phyloP scores from a whole-genome alignment of 2,797 vertebrate genomes.

The Periparus ater region DNA sequence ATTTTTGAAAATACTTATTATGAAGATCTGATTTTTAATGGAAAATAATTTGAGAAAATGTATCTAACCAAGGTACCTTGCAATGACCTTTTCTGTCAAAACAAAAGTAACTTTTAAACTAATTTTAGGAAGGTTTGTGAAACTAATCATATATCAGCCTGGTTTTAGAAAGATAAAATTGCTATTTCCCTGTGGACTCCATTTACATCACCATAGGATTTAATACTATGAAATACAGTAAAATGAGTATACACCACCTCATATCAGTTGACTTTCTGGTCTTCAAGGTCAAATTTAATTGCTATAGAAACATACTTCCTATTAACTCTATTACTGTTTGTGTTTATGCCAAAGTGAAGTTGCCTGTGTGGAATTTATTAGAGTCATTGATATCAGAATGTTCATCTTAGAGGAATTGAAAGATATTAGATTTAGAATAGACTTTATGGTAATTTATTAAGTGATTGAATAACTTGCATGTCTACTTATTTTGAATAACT shows the following conservation, averaged over 20 bases:
- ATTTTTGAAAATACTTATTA: background rate
- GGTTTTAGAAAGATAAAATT: background rate
- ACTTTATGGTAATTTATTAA: constrained; percentile 44
- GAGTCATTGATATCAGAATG: constrained; percentile 18
- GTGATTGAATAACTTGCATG: constrained; percentile 26
- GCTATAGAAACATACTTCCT: background rate
- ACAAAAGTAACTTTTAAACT: background rate
- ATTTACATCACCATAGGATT: background rate
- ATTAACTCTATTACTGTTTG: constrained; percentile 1
- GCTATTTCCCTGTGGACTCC: background rate
- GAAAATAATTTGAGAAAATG: background rate
- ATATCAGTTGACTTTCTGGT: background rate
- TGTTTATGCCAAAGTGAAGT: background rate
- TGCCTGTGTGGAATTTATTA: constrained; percentile 7
- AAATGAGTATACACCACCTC: background rate
- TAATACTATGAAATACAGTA: background rate
- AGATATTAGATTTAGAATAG: constrained; percentile 7
- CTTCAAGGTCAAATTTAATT: constrained; percentile 43
- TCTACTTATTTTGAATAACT: constrained; percentile 53
- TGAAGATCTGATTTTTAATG: background rate
- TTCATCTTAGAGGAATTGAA: constrained; percentile 28
- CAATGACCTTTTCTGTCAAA: background rate
- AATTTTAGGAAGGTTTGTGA: background rate
- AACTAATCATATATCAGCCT: background rate
- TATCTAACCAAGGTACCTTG: background rate